These are phyloP conservation scores for Nemoura dubitans DNA, from an alignment of 2,888 invertebrate genomes.

Conservation along the genomic window DNA sequence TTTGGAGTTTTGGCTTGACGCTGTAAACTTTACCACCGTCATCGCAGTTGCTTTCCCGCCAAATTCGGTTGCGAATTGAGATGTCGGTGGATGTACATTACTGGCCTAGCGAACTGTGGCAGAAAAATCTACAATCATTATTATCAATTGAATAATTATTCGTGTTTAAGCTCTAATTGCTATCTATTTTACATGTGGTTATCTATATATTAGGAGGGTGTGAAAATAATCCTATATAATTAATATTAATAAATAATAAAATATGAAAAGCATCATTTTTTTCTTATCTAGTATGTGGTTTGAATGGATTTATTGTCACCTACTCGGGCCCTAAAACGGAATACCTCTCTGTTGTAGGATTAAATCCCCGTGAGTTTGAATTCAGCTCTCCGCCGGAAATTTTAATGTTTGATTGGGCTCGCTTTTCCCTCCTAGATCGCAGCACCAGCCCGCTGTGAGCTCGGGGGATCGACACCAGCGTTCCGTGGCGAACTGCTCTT, in stretches of 20 bases:
- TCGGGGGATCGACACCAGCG: too few species aligned
- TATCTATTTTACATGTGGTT: constrained; percentile 42
- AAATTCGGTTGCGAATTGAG: neutral
- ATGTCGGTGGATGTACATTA: neutral
- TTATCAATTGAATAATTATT: neutral
- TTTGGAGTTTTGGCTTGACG: neutral
- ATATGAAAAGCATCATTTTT: neutral
- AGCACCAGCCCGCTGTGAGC: too few species aligned
- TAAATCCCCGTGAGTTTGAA: too few species aligned
- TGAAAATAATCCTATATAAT: too few species aligned
- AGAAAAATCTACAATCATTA: constrained; percentile 21
- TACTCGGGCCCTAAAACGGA: too few species aligned
- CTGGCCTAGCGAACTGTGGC: constrained; percentile 31
- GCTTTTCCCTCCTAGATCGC: too few species aligned
- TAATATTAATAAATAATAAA: constrained; percentile 21
- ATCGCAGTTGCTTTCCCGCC: neutral
- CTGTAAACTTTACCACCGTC: neutral
- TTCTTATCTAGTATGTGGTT: too few species aligned
- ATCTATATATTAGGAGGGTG: constrained; percentile 16
- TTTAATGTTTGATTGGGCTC: too few species aligned
- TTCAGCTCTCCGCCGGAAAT: too few species aligned
- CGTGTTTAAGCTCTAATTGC: constrained; percentile 36
- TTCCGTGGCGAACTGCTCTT: too few species aligned
- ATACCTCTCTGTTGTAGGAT: too few species aligned
- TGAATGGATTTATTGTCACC: too few species aligned